Evolutionary conservation across 35 echinoderm and acorn worm species (phyloP).

Genomic region (Chiridota heheva): DNA sequence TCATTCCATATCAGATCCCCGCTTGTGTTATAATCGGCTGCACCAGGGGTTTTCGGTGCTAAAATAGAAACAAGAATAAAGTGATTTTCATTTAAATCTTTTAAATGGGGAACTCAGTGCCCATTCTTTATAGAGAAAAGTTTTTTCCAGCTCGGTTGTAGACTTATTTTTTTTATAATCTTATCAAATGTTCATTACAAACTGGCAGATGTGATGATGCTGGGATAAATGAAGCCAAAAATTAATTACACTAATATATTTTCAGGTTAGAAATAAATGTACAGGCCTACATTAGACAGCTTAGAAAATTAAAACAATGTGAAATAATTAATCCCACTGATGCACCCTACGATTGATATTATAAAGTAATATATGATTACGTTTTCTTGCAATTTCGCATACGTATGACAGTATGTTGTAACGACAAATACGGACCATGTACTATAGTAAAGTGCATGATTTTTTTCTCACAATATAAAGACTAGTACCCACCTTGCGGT

Average conservation of each 20-base stretch:
- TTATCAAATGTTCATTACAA: neutral
- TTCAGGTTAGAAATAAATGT: neutral
- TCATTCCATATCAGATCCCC: constrained; percentile 74
- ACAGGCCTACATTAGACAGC: too few relatives aligned
- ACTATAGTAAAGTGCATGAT: too few relatives aligned
- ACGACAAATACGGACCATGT: too few relatives aligned
- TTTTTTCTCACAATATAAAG: neutral
- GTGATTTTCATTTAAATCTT: neutral
- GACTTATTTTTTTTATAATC: neutral
- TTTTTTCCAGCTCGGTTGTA: neutral
- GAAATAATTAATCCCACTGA: neutral
- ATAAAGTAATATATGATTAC: constrained; percentile 5
- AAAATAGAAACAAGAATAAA: neutral
- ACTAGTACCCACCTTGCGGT: constrained; percentile 40
- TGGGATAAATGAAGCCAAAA: neutral
- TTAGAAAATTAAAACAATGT: neutral
- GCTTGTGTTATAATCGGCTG: constrained; percentile 83
- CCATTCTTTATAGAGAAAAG: neutral
- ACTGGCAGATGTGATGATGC: too few relatives aligned
- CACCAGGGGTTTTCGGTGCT: constrained; percentile 59
- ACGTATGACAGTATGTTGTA: neutral
- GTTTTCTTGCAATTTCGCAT: neutral
- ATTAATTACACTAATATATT: neutral
- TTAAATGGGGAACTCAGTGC: neutral
- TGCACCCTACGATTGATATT: neutral